Base-by-base conservation (phyloP, 2,113 vertebrate genomes). In the Cavia porcellus region DNA sequence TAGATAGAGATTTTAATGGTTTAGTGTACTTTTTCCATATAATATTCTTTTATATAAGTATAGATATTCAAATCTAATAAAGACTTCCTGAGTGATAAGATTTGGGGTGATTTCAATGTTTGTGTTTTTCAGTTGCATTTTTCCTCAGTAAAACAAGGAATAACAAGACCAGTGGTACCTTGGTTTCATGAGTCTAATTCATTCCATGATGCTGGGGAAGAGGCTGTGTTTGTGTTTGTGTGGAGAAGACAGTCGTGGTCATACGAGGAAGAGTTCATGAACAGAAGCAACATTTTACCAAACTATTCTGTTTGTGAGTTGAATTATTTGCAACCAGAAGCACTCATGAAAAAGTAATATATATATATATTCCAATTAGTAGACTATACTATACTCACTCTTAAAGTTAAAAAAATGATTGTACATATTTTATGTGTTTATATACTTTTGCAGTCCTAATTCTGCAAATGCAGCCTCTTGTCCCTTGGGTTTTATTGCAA, bases 61-160 rank as follows among this genome's bases (percentile, higher is more conserved):
- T 19, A 17, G 68, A 89, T 7, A 77, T 13, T 59, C 83, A 96
- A 68, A 95, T 77, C 9, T 61, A 79, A 95, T 75, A 92, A 91
- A 87, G 22, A 80, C 70, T 80, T 89, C 74, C 77, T 50, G 35
- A 80, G 47, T 62, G 50, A 93, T 42, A 11, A 86, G 70, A 81
- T 94, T 90, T 50, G 47, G 42, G 7, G 59, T 92, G 22, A 94
- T 52, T 93, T 89, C 93, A 86, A 93, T 17, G 64, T 93, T 89
- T 88, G 32, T 70, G 22, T 10, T 62, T 83, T 96, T 92, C 70
- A 30, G 35, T 86, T 93, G 3, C 45, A 47, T 77, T 91, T 82
- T 92, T 82, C 25, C 45, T 82, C 28, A 87, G 77, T 82, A 77
- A 85, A 91, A 38, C 90, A 20, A 6, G 70, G 55, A 89, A 24